phyloP scores from a whole-genome alignment of 2,113 vertebrate species.

The Pseudopipra pipra region DNA sequence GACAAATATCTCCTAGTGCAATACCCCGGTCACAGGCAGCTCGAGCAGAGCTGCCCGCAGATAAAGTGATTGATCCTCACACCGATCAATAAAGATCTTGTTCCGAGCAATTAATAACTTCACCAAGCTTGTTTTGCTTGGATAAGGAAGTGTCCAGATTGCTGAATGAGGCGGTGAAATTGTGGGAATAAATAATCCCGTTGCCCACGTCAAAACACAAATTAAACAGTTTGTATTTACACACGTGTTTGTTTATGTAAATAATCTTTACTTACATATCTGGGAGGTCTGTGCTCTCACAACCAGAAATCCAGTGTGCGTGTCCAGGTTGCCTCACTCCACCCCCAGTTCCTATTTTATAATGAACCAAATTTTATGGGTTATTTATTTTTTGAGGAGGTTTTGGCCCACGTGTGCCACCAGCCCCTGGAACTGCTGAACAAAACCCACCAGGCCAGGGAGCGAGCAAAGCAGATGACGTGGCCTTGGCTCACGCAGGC shows the following conservation, averaged over 20 bases:
- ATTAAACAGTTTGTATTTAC: background rate
- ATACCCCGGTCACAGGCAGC: background rate
- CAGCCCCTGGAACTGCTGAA: background rate
- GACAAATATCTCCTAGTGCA: background rate
- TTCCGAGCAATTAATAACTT: slow-evolving; percentile 41
- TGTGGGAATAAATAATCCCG: fast-evolving
- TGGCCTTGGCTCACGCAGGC: background rate
- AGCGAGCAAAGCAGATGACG: fast-evolving
- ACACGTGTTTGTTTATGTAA: background rate
- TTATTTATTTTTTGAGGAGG: background rate
- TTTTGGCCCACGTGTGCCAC: background rate
- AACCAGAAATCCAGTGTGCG: background rate
- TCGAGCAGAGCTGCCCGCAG: background rate
- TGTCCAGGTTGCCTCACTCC: fast-evolving
- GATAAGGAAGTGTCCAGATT: background rate
- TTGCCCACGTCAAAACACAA: background rate
- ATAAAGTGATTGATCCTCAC: slow-evolving; percentile 36
- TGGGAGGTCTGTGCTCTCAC: background rate
- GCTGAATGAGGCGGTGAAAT: background rate
- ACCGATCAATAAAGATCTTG: slow-evolving; percentile 9
- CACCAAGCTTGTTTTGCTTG: background rate
- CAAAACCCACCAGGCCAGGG: fast-evolving
- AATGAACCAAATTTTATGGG: fast-evolving
- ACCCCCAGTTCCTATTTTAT: background rate
- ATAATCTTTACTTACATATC: background rate